Percentiles rank a stretch among this genome's conserved stretches.
Conservation (phyloP, 2,113 vertebrate genomes). For the Bubo bubo region DNA sequence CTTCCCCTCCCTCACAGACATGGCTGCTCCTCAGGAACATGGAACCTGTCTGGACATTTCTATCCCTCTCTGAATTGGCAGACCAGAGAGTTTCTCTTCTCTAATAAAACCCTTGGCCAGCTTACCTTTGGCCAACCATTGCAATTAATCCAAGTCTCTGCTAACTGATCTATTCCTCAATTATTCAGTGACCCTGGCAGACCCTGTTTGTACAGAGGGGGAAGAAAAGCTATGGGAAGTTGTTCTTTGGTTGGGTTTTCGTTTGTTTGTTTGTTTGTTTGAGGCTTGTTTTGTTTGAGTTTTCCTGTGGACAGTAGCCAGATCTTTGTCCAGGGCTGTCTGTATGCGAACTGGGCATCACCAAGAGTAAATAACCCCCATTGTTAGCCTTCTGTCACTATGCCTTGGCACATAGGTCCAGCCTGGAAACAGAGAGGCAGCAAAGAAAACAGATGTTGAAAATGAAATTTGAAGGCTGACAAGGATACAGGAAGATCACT, state of each 20-base stretch:
- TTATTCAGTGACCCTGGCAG: not conserved
- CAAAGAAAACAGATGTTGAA: conserved; percentile 27
- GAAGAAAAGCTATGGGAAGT: not conserved
- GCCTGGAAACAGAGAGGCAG: not conserved
- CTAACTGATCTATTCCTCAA: not conserved
- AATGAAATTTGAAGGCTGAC: not conserved
- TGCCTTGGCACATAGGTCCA: not conserved
- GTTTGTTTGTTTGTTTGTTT: not conserved
- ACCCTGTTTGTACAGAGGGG: not conserved
- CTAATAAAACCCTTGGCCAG: not conserved
- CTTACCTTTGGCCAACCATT: not conserved
- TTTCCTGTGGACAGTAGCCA: not conserved
- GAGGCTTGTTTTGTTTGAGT: not conserved
- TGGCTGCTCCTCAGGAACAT: not conserved
- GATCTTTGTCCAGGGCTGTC: not conserved
- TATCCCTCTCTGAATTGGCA: not conserved
- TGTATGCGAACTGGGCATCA: not conserved
- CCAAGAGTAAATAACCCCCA: not conserved
- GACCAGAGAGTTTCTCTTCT: not conserved
- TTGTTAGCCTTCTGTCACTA: conserved; percentile 23
- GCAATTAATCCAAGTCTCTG: not conserved
- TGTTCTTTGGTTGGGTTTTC: not conserved
- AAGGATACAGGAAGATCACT: conserved; percentile 1
- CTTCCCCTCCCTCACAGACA: not conserved
- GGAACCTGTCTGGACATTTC: not conserved